A percentile compares a stretch with the other conserved stretches of the same genome.
These are phyloP conservation scores for Serinus canaria DNA, from an alignment of 2,113 vertebrate genomes.

Conservation along the genomic window DNA sequence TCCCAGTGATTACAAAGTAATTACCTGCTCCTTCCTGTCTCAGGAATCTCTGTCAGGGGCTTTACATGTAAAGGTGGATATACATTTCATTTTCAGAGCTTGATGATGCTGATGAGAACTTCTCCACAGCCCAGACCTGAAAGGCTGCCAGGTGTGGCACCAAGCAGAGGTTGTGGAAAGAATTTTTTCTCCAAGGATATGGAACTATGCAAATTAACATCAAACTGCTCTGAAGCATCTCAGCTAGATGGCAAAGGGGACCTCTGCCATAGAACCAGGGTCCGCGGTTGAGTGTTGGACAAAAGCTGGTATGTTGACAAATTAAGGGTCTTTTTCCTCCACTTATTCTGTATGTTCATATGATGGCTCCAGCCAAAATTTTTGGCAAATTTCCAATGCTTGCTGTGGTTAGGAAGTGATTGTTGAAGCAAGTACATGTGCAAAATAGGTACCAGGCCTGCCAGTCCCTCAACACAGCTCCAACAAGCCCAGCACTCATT, in stretches of 20 bases:
- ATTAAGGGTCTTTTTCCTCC: not conserved
- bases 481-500: not conserved
- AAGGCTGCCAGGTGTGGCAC: not conserved
- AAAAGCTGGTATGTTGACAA: not conserved
- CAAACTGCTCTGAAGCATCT: not conserved
- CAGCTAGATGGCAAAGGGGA: not conserved
- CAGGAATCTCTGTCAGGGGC: not conserved
- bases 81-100: not conserved
- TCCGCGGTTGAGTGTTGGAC: not conserved
- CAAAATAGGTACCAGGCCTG: not conserved
- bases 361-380: not conserved
- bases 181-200: not conserved
- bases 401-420: not conserved
- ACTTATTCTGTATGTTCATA: not conserved
- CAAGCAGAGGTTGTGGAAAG: not conserved
- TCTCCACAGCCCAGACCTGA: not conserved
- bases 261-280: not conserved
- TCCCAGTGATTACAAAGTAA: not conserved
- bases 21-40: not conserved
- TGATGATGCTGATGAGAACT: not conserved
- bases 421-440: not conserved
- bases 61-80: not conserved
- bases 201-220: not conserved
- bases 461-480: rapidly evolving
- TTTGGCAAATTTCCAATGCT: not conserved